A percentile compares a stretch with the other conserved stretches of the same genome.
Conservation (phyloP, 2,888 invertebrate species). For the Chrysomela aeneicollis region DNA sequence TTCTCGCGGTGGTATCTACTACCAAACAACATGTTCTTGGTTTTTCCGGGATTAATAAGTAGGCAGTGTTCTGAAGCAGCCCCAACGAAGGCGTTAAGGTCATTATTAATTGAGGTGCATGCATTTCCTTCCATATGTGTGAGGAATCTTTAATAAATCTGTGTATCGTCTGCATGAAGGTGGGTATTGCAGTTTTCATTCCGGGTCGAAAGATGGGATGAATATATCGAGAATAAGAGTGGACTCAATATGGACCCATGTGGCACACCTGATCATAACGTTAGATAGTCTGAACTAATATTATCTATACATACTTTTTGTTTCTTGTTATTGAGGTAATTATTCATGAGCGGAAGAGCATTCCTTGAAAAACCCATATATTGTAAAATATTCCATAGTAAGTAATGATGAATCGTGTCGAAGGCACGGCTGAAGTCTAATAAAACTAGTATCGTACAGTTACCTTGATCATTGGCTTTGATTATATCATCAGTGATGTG, state of each 20-base stretch:
- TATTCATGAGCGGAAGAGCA: not conserved
- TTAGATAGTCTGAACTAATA: conserved; percentile 12
- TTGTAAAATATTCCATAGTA: not conserved
- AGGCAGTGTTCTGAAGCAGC: not conserved
- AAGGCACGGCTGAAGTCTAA: no score
- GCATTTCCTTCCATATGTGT: not conserved
- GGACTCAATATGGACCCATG: conserved; percentile 13
- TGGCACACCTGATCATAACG: conserved; percentile 13
- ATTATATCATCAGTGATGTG: no score
- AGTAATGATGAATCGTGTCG: not conserved
- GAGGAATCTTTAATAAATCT: conserved; percentile 8
- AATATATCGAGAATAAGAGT: no score
- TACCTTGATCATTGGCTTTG: no score
- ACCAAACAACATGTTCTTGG: not conserved
- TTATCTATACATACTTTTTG: no score
- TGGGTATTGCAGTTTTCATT: no score
- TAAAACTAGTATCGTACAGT: not conserved
- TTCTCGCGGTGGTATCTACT: no score
- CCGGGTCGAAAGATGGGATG: no score
- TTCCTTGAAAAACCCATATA: no score
- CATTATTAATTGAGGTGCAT: not conserved
- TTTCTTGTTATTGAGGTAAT: no score
- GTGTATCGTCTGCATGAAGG: conserved; percentile 15
- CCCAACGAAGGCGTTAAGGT: not conserved
- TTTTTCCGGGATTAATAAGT: not conserved